Evolutionary conservation across 2,797 vertebrate species (phyloP), one percentile per base, ranked within the genome.

Genomic region (Yasuhikotakia modesta): DNA sequence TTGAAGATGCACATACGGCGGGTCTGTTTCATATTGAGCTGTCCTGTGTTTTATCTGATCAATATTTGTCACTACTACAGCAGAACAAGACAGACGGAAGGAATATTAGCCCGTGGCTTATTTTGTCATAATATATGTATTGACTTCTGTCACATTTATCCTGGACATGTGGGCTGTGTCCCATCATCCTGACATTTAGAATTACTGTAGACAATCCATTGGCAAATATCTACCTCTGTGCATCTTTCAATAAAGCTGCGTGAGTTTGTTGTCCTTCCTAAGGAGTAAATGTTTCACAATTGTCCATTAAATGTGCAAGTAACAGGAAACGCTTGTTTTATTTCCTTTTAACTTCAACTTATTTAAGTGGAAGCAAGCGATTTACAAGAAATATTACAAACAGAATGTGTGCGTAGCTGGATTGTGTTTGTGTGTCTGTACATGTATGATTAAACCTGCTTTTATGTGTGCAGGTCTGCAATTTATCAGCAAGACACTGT

Each of bases 41-140:
- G 35, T 32, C 21, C 35, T 70, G 17, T 70, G 27, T 71, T 80
- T 76, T 21, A 58, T 32, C 64, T 45, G 73, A 66, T 71, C 79
- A 46, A 66, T 76, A 79, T 53, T 35, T 64, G 81, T 66, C 52
- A 75, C 39, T 63, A 65, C 30, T 55, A 19, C 74, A 30, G 39
- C 69, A 39, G 50, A 53, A 61, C 58, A 61, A 61, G 58, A 61
- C 58, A 74, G 50, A 57, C n/a, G 32, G 63, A 58, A 53, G 50
- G 45, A 61, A n/a, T 53, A 50, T 74, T 50, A 64, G 43, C 43
- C 17, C 7, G 17, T 57, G 71, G 52, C 66, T 75, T 55, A 82
- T 66, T 58, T 73, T 75, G 35, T 58, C 19, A 70, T 60, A 48
- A 65, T 69, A 13, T 75, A 61, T 58, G 45, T 32, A 75, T 45